These are phyloP conservation scores for Polyodon spathula DNA, from an alignment of 2,113 vertebrate genomes.

Conservation along the genomic window DNA sequence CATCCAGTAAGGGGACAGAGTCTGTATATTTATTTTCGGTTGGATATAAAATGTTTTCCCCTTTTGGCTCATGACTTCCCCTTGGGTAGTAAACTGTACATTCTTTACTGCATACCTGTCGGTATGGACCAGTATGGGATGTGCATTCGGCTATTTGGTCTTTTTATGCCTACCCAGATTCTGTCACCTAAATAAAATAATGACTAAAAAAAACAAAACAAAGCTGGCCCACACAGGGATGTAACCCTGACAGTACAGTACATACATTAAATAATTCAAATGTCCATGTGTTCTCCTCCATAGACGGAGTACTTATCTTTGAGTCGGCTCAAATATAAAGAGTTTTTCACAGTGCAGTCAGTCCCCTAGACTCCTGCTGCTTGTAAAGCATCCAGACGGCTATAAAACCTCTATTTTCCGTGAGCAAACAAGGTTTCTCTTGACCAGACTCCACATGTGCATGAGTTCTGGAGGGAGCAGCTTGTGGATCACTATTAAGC, in stretches of 20 bases:
- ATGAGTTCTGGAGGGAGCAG: conserved; percentile 75
- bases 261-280: conserved; percentile 19
- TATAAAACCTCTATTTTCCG: conserved; percentile 71
- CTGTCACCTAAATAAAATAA: not conserved
- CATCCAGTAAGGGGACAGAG: too few relatives aligned
- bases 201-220: conserved; percentile 20
- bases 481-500: conserved; percentile 94
- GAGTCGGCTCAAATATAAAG: conserved; percentile 13
- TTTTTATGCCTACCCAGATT: too few relatives aligned
- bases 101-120: too few relatives aligned
- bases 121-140: too few relatives aligned
- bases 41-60: too few relatives aligned
- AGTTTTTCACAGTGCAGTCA: not conserved
- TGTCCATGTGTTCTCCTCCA: conserved; percentile 23
- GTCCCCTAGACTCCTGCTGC: not conserved
- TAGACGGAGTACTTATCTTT: conserved; percentile 30
- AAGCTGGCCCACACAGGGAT: conserved; percentile 22
- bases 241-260: conserved; percentile 17
- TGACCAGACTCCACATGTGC: conserved; percentile 85
- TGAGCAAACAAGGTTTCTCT: conserved; percentile 76
- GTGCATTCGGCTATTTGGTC: too few relatives aligned
- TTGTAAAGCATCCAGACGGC: conserved; percentile 21
- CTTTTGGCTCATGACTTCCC: too few relatives aligned
- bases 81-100: too few relatives aligned
- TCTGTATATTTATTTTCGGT: too few relatives aligned